Conservation (phyloP, 2,888 invertebrate genomes). For the Camponotus fellah region DNA sequence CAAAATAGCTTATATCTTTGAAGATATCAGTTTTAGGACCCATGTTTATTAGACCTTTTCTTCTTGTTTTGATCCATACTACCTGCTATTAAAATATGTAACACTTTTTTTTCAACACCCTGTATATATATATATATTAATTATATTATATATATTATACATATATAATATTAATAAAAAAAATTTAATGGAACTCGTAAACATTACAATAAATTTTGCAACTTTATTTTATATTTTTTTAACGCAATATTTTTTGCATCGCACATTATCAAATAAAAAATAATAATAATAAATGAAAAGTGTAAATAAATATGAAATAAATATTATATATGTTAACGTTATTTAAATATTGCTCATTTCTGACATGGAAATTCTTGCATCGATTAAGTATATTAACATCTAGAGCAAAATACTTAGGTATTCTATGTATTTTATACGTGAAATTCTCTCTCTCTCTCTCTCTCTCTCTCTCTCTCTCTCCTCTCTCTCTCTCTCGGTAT, state of each 20-base stretch:
- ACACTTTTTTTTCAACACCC: no score
- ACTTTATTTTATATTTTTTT: conserved; percentile 13
- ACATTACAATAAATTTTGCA: conserved; percentile 4
- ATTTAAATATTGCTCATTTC: conserved; percentile 22
- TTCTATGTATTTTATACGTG: conserved; percentile 59
- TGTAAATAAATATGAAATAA: conserved; percentile 25
- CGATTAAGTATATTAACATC: conserved; percentile 14
- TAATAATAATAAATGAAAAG: conserved; percentile 1
- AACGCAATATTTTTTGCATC: background rate
- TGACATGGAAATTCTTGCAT: background rate
- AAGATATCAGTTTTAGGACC: no score
- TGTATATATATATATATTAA: no score
- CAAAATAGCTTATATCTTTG: no score
- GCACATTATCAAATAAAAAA: background rate
- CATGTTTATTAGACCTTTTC: no score
- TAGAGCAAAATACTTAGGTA: conserved; percentile 28
- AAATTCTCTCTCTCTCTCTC: background rate
- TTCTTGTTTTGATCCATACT: no score
- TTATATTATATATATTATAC: background rate
- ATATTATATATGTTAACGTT: background rate
- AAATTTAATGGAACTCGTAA: conserved; percentile 6
- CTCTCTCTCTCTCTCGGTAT: background rate
- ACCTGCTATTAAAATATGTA: no score
- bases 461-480: no score
- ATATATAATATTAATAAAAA: conserved; percentile 11